phyloP scores from a whole-genome alignment of 2,113 vertebrate species.

The Hirundichthys speculiger region DNA sequence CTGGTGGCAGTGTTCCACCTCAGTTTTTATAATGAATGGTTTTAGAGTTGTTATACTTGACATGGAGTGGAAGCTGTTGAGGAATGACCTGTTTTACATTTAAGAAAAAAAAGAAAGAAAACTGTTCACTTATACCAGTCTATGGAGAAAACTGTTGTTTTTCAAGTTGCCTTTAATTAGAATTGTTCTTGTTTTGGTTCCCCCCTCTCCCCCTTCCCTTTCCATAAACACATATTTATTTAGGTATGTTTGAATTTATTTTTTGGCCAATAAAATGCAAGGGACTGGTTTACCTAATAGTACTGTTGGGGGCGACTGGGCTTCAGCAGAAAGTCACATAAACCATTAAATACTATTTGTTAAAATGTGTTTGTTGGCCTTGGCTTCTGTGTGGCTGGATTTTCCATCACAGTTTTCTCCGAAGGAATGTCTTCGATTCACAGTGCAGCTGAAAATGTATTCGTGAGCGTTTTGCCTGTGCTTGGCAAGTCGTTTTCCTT shows the following conservation, averaged over 20 bases:
- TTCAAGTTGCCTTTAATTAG: constrained; percentile 78
- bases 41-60: constrained; percentile 68
- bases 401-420: not conserved
- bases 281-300: constrained; percentile 72
- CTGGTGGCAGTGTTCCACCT: constrained; percentile 80
- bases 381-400: constrained; percentile 24
- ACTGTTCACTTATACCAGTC: constrained; percentile 63
- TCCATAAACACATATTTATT: constrained; percentile 82
- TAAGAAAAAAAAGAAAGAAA: constrained; percentile 25
- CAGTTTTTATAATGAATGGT: constrained; percentile 73
- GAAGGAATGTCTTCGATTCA: not conserved
- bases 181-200: constrained; percentile 62
- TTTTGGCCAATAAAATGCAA: constrained; percentile 77
- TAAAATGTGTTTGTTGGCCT: constrained; percentile 64
- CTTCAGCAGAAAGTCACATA: constrained; percentile 80
- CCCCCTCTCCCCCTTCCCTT: constrained; percentile 16
- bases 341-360: constrained; percentile 87
- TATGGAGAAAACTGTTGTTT: constrained; percentile 59
- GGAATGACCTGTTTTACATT: constrained; percentile 59
- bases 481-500: not conserved
- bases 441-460: not conserved
- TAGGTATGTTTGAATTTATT: constrained; percentile 81
- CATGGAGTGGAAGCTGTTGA: constrained; percentile 59
- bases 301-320: constrained; percentile 75
- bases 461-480: not conserved